Evolutionary conservation across 2,888 invertebrate species (phyloP).

Genomic region (Palloptera scutellata): DNA sequence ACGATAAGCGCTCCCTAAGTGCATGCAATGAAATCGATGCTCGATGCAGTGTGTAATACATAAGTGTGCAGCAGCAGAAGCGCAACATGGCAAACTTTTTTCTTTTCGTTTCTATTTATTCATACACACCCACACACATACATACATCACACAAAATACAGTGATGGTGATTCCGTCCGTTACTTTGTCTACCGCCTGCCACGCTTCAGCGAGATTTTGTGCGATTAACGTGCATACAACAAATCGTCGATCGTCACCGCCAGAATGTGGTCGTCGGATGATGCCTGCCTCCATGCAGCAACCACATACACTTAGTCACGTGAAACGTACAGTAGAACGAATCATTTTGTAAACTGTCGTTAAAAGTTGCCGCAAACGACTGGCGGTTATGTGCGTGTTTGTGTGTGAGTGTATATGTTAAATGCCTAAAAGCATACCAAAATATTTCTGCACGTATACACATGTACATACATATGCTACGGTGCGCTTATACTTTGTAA

Average conservation of each 20-base stretch:
- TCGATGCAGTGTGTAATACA: too few relatives aligned
- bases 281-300: not conserved
- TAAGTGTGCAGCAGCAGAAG: too few relatives aligned
- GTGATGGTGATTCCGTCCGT: too few relatives aligned
- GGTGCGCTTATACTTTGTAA: not conserved
- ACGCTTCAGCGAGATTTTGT: slow-evolving; percentile 1
- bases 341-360: slow-evolving; percentile 32
- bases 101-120: too few relatives aligned
- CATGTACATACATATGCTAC: not conserved
- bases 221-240: slow-evolving; percentile 3
- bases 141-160: too few relatives aligned
- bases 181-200: not conserved
- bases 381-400: slow-evolving; percentile 37
- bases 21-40: too few relatives aligned
- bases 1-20: too few relatives aligned
- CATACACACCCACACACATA: too few relatives aligned
- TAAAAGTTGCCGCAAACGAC: slow-evolving; percentile 39
- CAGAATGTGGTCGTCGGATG: not conserved
- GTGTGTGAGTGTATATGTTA: slow-evolving; percentile 20
- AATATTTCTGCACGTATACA: not conserved
- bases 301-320: not conserved
- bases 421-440: slow-evolving; percentile 14
- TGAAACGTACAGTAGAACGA: not conserved
- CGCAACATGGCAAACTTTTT: too few relatives aligned
- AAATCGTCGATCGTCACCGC: not conserved